These are phyloP conservation scores for Centropus unirufus DNA, from an alignment of 2,113 vertebrate species.

Conservation along the genomic window DNA sequence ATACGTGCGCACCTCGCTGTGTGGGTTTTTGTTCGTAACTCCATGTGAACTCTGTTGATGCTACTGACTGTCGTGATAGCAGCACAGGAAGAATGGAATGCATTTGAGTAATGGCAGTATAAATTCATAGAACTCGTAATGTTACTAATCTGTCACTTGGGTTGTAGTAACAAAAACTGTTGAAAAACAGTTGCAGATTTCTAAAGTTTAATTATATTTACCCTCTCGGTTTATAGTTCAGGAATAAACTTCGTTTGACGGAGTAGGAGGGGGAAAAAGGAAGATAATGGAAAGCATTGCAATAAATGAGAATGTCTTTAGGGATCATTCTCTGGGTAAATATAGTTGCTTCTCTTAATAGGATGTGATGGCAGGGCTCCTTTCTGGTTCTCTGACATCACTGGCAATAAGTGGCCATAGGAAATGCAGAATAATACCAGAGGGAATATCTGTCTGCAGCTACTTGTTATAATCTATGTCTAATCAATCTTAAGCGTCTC, in stretches of 20 bases:
- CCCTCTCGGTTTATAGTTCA: background rate
- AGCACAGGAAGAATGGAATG: background rate
- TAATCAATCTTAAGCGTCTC: background rate
- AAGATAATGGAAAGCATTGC: background rate
- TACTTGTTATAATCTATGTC: background rate
- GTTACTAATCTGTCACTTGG: background rate
- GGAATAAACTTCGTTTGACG: background rate
- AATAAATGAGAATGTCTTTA: background rate
- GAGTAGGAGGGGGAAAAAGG: background rate
- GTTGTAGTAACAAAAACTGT: background rate
- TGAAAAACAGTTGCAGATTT: background rate
- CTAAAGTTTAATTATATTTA: background rate
- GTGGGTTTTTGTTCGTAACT: background rate
- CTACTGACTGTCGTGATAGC: background rate
- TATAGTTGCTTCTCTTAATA: background rate
- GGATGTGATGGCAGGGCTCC: background rate
- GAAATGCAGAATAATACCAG: background rate
- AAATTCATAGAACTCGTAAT: background rate
- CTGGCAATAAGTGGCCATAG: background rate
- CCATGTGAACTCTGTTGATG: background rate
- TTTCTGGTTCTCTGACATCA: background rate
- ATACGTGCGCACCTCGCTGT: accelerated
- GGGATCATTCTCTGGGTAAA: background rate
- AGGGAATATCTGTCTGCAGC: background rate
- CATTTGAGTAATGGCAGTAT: background rate